Evolutionary conservation across 2,888 invertebrate species (phyloP).

Genomic region (Coenonympha arcania): DNA sequence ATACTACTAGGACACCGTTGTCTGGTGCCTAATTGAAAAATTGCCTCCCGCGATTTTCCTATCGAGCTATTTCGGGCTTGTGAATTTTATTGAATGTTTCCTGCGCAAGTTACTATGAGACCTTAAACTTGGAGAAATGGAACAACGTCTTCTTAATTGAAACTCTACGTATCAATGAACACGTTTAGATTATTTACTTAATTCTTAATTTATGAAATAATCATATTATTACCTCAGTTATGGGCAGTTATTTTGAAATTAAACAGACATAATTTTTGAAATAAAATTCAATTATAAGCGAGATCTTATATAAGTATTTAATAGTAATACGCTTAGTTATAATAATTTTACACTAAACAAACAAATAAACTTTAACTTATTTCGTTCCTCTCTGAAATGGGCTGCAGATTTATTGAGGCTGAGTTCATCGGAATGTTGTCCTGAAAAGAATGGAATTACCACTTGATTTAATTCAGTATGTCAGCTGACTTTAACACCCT

Average conservation of each 20-base stretch:
- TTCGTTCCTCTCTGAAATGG: constrained; percentile 50
- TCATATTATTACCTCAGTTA: not conserved
- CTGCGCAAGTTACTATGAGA: constrained; percentile 38
- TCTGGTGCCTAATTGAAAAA: constrained; percentile 53
- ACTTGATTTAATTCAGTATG: not conserved
- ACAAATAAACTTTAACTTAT: constrained; percentile 38
- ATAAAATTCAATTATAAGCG: not conserved
- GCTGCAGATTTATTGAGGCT: constrained; percentile 53
- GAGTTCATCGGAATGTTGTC: constrained; percentile 42
- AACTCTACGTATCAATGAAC: no score
- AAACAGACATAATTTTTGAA: not conserved
- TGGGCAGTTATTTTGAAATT: not conserved
- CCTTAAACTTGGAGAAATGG: constrained; percentile 11
- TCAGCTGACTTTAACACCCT: no score
- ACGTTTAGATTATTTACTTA: no score
- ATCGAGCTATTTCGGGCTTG: constrained; percentile 44
- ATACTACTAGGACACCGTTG: constrained; percentile 7
- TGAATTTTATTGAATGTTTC: constrained; percentile 46
- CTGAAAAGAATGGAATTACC: constrained; percentile 33
- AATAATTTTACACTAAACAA: not conserved
- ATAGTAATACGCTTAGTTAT: not conserved
- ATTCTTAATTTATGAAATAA: no score
- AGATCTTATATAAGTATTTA: not conserved
- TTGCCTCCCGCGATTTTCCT: constrained; percentile 51
- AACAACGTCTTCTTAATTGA: not conserved